phyloP scores from a whole-genome alignment of 2,113 vertebrate genomes.

The Microcebus ravelobensis region DNA sequence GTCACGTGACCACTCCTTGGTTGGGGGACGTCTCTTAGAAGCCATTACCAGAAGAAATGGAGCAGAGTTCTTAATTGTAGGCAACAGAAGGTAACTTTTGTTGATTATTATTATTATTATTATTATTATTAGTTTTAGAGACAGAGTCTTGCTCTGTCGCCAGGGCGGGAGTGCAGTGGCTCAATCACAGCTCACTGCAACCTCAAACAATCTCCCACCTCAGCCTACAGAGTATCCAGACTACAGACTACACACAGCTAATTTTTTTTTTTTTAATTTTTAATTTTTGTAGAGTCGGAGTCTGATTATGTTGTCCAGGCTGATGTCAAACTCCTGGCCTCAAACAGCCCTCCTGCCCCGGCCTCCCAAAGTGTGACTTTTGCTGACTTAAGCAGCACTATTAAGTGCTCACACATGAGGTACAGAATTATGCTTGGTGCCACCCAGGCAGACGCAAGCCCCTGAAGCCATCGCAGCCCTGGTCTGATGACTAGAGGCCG shows the following conservation, averaged over 20 bases:
- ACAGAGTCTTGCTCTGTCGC: background rate
- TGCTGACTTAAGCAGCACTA: background rate
- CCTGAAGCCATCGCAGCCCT: background rate
- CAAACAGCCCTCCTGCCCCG: background rate
- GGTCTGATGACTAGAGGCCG: background rate
- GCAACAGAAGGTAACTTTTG: background rate
- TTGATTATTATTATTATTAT: background rate
- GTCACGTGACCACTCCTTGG: background rate
- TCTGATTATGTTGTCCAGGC: background rate
- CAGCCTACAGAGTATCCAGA: background rate
- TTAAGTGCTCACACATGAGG: background rate
- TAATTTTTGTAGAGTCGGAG: background rate
- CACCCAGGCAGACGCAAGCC: background rate
- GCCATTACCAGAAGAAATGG: background rate
- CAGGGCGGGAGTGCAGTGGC: too few species aligned
- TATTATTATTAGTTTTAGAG: background rate
- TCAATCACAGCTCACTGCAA: background rate
- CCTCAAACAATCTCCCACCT: background rate
- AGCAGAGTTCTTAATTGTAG: accelerated
- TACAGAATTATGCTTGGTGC: background rate
- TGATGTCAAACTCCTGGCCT: background rate
- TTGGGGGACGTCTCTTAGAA: accelerated
- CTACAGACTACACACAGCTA: background rate
- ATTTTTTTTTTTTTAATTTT: background rate
- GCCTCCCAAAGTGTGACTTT: background rate